Conservation (phyloP, 2,797 vertebrate genomes). For the Aeoliscus strigatus region DNA sequence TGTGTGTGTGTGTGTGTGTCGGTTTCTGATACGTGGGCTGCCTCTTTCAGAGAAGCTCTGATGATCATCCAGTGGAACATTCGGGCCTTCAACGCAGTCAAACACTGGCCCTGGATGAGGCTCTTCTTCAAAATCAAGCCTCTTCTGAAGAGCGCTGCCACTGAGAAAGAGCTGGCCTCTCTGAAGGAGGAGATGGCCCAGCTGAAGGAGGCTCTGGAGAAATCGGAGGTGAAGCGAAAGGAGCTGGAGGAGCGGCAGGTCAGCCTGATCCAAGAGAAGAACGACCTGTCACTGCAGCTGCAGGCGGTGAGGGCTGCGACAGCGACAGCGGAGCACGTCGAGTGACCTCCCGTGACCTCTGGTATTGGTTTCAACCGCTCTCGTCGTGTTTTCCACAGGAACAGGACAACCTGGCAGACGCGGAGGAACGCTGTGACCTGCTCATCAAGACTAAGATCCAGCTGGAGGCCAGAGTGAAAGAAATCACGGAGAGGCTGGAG, state of each 20-base stretch:
- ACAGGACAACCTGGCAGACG: constrained; percentile 90
- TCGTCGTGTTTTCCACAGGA: constrained; percentile 69
- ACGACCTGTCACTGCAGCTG: constrained; percentile 86
- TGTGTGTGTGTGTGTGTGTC: too few species aligned
- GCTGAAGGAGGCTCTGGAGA: constrained; percentile 72
- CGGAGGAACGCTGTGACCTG: constrained; percentile 88
- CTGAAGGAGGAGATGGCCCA: constrained; percentile 70
- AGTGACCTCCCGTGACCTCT: too few species aligned
- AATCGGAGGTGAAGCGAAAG: constrained; percentile 85
- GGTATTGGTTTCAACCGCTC: not conserved
- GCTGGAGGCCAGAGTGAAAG: constrained; percentile 89
- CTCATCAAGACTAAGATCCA: constrained; percentile 94
- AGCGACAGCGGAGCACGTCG: too few species aligned
- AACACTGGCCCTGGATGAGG: constrained; percentile 95
- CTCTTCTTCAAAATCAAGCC: constrained; percentile 97
- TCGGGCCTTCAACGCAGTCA: constrained; percentile 87
- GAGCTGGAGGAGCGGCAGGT: constrained; percentile 92
- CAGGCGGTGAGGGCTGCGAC: constrained; percentile 78
- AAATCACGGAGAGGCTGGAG: constrained; percentile 84
- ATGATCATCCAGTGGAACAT: constrained; percentile 95
- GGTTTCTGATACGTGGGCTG: too few species aligned
- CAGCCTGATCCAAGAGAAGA: constrained; percentile 85
- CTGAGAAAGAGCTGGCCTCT: constrained; percentile 75
- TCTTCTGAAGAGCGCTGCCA: constrained; percentile 85
- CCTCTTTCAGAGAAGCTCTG: constrained; percentile 79